phyloP scores from a whole-genome alignment of 2,888 invertebrate genomes.

The Latrodectus elegans region DNA sequence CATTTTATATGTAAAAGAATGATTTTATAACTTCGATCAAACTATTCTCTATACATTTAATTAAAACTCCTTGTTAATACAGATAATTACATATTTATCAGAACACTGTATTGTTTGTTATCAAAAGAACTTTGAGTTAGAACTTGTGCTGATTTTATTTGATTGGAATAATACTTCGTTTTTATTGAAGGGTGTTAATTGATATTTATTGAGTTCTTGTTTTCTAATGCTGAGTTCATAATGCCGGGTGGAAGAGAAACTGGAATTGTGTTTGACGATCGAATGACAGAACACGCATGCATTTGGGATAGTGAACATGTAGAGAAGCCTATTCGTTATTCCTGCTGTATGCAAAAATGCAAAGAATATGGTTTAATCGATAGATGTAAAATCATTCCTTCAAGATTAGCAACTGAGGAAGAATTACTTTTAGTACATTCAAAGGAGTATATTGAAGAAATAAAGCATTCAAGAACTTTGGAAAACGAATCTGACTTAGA shows the following conservation, averaged over 20 bases:
- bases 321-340: slow-evolving; percentile 86
- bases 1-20: too few relatives aligned
- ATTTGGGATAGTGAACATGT: slow-evolving; percentile 87
- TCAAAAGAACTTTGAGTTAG: too few relatives aligned
- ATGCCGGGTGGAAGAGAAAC: slow-evolving; percentile 75
- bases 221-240: neutral
- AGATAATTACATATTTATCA: too few relatives aligned
- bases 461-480: slow-evolving; percentile 80
- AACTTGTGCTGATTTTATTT: too few relatives aligned
- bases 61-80: too few relatives aligned
- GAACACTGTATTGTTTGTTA: too few relatives aligned
- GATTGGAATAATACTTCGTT: too few relatives aligned
- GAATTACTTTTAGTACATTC: slow-evolving; percentile 83
- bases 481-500: slow-evolving; percentile 81
- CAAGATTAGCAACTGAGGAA: slow-evolving; percentile 79
- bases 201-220: too few relatives aligned
- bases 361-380: slow-evolving; percentile 71
- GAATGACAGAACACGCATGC: slow-evolving; percentile 85
- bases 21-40: too few relatives aligned
- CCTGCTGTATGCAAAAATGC: slow-evolving; percentile 82
- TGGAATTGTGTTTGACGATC: slow-evolving; percentile 84
- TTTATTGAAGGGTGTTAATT: too few relatives aligned
- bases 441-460: slow-evolving; percentile 80
- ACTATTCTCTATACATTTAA: too few relatives aligned
- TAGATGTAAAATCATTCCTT: slow-evolving; percentile 72